A percentile compares a stretch with the other conserved stretches of the same genome.
Evolutionary conservation across 2,888 invertebrate genomes (phyloP).

Genomic region (Pterostichus niger): DNA sequence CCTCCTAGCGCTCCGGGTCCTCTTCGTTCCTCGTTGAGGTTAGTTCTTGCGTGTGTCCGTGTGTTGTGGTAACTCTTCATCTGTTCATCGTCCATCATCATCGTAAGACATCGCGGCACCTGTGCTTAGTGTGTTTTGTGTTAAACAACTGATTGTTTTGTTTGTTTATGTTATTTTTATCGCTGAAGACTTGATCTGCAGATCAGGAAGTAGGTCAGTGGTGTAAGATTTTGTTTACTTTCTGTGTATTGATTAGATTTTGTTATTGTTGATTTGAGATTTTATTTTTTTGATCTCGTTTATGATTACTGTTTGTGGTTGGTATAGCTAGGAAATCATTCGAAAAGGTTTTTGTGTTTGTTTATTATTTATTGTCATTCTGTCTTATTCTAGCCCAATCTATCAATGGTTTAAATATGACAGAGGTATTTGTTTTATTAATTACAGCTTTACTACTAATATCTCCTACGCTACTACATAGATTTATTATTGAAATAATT

Average conservation of each 20-base stretch:
- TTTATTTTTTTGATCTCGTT: background rate
- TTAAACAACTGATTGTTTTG: background rate
- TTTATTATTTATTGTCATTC: too few relatives aligned
- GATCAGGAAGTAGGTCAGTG: slow-evolving; percentile 47
- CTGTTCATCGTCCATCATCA: too few relatives aligned
- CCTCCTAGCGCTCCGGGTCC: slow-evolving; percentile 8
- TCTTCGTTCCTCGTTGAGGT: slow-evolving; percentile 41
- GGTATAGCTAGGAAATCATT: background rate
- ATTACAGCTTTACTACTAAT: too few relatives aligned
- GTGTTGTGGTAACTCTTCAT: slow-evolving; percentile 16
- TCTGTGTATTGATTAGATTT: slow-evolving; percentile 38
- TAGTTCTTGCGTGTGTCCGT: slow-evolving; percentile 43
- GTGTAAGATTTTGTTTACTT: slow-evolving; percentile 35
- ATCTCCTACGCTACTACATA: too few relatives aligned
- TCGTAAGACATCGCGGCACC: too few relatives aligned
- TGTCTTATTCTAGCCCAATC: too few relatives aligned
- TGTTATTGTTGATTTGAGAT: slow-evolving; percentile 33
- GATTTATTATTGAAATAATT: too few relatives aligned
- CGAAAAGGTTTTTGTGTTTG: background rate
- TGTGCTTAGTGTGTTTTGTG: background rate
- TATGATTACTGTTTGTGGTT: slow-evolving; percentile 26
- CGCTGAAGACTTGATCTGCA: slow-evolving; percentile 3
- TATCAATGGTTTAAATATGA: too few relatives aligned
- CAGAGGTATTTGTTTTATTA: too few relatives aligned
- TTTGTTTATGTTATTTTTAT: slow-evolving; percentile 4